These are phyloP conservation scores for Cygnus olor DNA, from an alignment of 2,797 vertebrate genomes.

Conservation along the genomic window DNA sequence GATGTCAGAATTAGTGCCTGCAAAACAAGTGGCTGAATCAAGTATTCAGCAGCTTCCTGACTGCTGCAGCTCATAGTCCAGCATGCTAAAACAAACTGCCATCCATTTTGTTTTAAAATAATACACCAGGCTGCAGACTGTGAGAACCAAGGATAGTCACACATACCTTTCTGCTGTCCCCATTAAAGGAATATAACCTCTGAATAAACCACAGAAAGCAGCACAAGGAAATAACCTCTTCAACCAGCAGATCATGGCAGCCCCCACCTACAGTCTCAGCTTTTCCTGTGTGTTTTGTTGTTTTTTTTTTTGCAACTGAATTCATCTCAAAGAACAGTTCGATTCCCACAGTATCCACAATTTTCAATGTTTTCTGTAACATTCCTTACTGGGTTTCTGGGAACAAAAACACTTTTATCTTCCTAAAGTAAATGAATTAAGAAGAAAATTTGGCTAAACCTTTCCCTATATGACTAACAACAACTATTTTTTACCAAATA, in stretches of 20 bases:
- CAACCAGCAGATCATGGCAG: not conserved
- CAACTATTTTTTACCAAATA: not conserved
- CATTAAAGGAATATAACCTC: not conserved
- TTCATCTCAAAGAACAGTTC: not conserved
- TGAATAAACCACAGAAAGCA: not conserved
- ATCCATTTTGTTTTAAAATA: not conserved
- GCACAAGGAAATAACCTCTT: not conserved
- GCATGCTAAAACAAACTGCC: not conserved
- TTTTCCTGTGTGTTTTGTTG: not conserved
- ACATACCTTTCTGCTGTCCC: not conserved
- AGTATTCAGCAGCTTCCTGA: not conserved
- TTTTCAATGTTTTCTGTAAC: not conserved
- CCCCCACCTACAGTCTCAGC: not conserved
- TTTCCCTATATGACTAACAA: not conserved
- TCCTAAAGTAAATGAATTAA: not conserved
- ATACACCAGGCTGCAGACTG: not conserved
- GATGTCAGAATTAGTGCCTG: not conserved
- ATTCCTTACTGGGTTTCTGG: not conserved
- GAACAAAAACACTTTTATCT: not conserved
- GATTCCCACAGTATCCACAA: not conserved
- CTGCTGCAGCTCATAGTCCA: not conserved
- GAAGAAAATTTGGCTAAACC: not conserved
- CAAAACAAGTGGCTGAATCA: not conserved
- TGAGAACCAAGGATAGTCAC: not conserved
- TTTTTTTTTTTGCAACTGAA: not conserved